Evolutionary conservation across 1,140 invertebrate genomes (phyloP).

Genomic region (Drosophila tristis): DNA sequence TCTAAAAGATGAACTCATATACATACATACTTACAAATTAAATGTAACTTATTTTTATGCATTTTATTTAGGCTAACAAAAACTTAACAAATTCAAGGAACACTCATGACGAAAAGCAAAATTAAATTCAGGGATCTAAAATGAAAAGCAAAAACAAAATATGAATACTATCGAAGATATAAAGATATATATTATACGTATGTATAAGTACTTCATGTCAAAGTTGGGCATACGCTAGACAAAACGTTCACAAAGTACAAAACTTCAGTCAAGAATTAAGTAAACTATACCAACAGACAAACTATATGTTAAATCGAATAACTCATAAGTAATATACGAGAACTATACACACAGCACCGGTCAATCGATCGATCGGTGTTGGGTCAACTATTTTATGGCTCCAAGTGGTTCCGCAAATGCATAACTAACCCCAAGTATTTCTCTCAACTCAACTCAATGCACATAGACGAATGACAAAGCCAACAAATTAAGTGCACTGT

Average conservation of each 20-base stretch:
- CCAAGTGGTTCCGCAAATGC: constrained; percentile 24
- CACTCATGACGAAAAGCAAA: constrained; percentile 77
- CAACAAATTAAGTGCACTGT: constrained; percentile 48
- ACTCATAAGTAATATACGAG: constrained; percentile 52
- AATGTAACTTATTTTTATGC: constrained; percentile 77
- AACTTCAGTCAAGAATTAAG: constrained; percentile 60
- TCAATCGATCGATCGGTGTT: constrained; percentile 2
- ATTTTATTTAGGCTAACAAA: constrained; percentile 80
- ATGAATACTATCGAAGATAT: constrained; percentile 30
- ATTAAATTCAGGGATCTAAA: constrained; percentile 83
- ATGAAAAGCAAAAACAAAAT: constrained; percentile 35
- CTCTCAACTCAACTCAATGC: constrained; percentile 33
- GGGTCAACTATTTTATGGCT: constrained; percentile 34
- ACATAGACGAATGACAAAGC: constrained; percentile 47
- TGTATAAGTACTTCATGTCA: constrained; percentile 54
- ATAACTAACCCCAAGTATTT: constrained; percentile 31
- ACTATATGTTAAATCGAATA: constrained; percentile 55
- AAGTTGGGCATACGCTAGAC: constrained; percentile 59
- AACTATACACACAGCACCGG: constrained; percentile 21
- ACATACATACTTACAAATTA: constrained; percentile 36
- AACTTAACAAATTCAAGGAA: constrained; percentile 60
- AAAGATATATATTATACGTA: constrained; percentile 42
- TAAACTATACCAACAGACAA: constrained; percentile 55
- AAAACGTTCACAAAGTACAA: constrained; percentile 77
- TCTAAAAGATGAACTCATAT: constrained; percentile 74